Evolutionary conservation across 37 sponge, comb jelly and placozoan genomes (phyloP).

Genomic region (Beroe ovata): DNA sequence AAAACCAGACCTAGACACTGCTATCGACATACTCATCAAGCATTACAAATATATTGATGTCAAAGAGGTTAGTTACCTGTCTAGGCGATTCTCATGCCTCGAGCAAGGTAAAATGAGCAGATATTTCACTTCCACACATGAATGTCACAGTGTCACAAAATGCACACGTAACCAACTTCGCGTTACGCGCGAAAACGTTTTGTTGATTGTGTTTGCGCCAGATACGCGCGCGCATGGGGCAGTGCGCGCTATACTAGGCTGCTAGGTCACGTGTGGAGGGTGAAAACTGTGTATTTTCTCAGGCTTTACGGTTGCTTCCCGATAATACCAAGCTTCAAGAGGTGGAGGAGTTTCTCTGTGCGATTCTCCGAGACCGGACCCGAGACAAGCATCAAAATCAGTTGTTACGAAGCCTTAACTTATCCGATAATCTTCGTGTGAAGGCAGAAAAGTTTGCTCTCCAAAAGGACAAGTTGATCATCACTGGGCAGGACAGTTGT

Average conservation of each 20-base stretch:
- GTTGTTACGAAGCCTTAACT: not conserved
- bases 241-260: too few species aligned
- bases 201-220: too few species aligned
- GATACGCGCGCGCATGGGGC: too few species aligned
- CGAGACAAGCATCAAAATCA: not conserved
- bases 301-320: conserved; percentile 41
- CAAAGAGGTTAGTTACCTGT: conserved; percentile 19
- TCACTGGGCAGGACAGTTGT: conserved; percentile 41
- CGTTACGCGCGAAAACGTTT: too few species aligned
- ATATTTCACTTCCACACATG: too few species aligned
- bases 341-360: conserved; percentile 32
- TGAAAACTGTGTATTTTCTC: too few species aligned
- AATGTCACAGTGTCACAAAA: too few species aligned
- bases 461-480: conserved; percentile 51
- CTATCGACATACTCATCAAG: conserved; percentile 9
- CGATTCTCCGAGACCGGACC: conserved; percentile 33
- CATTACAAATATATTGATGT: conserved; percentile 41
- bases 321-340: conserved; percentile 18
- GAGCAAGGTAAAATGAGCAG: too few species aligned
- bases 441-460: conserved; percentile 6
- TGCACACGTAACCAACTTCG: too few species aligned
- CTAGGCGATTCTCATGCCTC: too few species aligned
- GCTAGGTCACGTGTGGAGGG: too few species aligned
- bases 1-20: not conserved
- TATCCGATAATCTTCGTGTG: conserved; percentile 26